phyloP scores from a whole-genome alignment of 2,797 vertebrate genomes.

The Tauraco hartlaubi region DNA sequence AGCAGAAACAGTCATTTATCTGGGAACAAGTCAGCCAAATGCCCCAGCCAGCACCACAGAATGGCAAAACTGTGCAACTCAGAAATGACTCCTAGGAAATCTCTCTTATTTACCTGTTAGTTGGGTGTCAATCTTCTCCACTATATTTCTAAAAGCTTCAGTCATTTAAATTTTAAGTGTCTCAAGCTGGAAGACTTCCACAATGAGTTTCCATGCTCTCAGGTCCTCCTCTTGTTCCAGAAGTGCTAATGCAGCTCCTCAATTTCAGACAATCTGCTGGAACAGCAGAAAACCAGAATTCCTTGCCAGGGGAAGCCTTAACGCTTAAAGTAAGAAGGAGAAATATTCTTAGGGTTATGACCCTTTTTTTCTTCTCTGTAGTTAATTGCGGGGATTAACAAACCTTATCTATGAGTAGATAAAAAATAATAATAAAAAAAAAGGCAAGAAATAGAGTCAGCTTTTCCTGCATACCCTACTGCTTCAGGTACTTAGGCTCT shows the following conservation, averaged over 20 bases:
- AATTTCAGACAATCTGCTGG: not conserved
- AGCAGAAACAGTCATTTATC: not conserved
- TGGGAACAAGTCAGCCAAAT: not conserved
- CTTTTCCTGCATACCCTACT: not conserved
- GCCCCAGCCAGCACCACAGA: not conserved
- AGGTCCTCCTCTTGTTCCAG: not conserved
- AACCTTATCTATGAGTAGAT: not conserved
- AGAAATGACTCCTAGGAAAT: not conserved
- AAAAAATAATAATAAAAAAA: not conserved
- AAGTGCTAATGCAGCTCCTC: not conserved
- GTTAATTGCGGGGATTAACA: not conserved
- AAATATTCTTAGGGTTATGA: not conserved
- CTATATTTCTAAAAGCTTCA: not conserved
- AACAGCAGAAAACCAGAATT: not conserved
- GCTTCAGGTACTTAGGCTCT: not conserved
- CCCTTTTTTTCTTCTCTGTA: not conserved
- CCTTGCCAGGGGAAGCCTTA: not conserved
- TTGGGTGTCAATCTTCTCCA: not conserved
- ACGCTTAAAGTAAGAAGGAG: not conserved
- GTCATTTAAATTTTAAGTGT: not conserved
- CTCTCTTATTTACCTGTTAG: not conserved
- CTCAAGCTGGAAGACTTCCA: not conserved
- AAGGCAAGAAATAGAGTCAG: not conserved
- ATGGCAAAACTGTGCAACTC: not conserved
- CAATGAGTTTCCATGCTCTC: not conserved